phyloP scores from a whole-genome alignment of 2,888 invertebrate genomes.

The Scaptomyza polygonia region DNA sequence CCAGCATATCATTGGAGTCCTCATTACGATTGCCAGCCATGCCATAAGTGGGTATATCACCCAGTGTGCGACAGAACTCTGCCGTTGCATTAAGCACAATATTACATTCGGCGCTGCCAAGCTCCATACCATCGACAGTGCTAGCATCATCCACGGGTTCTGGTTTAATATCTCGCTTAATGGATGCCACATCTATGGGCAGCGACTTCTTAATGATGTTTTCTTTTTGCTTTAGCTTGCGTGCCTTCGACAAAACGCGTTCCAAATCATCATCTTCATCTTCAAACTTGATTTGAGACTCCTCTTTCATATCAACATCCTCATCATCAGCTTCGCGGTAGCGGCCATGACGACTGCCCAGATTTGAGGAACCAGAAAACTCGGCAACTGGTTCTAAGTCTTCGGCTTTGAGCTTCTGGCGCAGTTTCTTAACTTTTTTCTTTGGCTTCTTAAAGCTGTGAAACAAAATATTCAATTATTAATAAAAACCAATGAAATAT shows the following conservation, averaged over 20 bases:
- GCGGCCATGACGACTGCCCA: conserved; percentile 80
- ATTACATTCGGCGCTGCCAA: conserved; percentile 83
- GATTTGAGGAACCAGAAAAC: conserved; percentile 68
- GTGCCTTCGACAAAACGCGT: conserved; percentile 89
- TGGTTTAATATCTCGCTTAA: conserved; percentile 86
- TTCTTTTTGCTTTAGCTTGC: conserved; percentile 87
- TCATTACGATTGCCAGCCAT: conserved; percentile 95
- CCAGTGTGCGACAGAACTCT: conserved; percentile 97
- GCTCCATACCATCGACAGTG: conserved; percentile 50
- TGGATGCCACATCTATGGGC: conserved; percentile 79
- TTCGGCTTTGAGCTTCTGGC: conserved; percentile 89
- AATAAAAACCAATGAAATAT: not conserved
- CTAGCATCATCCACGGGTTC: conserved; percentile 80
- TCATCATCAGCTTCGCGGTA: conserved; percentile 81
- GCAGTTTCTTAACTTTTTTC: conserved; percentile 89
- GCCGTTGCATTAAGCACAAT: conserved; percentile 97
- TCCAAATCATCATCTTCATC: conserved; percentile 90
- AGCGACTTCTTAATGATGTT: conserved; percentile 80
- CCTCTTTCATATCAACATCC: conserved; percentile 84
- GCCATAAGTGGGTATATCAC: conserved; percentile 97
- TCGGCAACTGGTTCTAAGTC: conserved; percentile 86
- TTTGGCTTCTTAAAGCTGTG: conserved; percentile 92
- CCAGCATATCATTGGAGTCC: conserved; percentile 88
- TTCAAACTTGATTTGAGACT: conserved; percentile 82
- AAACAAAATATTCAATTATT: conserved; percentile 4